phyloP scores from a whole-genome alignment of 2,888 invertebrate species.

The Gerosis bhagava region DNA sequence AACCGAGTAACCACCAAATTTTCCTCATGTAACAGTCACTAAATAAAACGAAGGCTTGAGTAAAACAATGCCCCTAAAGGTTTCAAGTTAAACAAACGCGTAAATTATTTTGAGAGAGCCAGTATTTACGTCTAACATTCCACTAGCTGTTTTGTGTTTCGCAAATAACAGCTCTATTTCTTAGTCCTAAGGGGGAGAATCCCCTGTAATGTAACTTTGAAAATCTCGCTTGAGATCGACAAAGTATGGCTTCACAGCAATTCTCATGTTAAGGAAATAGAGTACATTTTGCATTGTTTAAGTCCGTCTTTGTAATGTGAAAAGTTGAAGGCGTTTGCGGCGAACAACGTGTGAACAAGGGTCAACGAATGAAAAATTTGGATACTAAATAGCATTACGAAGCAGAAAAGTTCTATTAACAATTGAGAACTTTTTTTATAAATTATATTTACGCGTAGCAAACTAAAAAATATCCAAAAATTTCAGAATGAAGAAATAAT shows the following conservation, averaged over 20 bases:
- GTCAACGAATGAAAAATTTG: slow-evolving; percentile 22
- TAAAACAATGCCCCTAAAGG: slow-evolving; percentile 26
- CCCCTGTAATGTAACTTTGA: slow-evolving; percentile 14
- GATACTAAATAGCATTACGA: slow-evolving; percentile 21
- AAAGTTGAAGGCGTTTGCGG: slow-evolving; percentile 22
- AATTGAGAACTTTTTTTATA: slow-evolving; percentile 12
- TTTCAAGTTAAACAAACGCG: slow-evolving; percentile 26
- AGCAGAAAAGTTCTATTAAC: no score
- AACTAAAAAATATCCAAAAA: no score
- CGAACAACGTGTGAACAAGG: slow-evolving; percentile 23
- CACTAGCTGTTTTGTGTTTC: slow-evolving; percentile 5
- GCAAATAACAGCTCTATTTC: slow-evolving; percentile 45
- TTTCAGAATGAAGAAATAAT: no score
- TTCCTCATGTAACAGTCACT: slow-evolving; percentile 20
- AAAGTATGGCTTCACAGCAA: slow-evolving; percentile 4
- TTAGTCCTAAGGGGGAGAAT: slow-evolving; percentile 10
- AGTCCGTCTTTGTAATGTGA: slow-evolving; percentile 7
- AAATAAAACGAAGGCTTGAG: slow-evolving; percentile 24
- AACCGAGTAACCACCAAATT: slow-evolving; percentile 7
- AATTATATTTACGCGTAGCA: no score
- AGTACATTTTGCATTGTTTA: not conserved
- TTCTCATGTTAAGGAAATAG: slow-evolving; percentile 13
- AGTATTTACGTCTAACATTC: slow-evolving; percentile 23
- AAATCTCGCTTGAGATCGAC: slow-evolving; percentile 13
- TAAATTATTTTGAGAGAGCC: slow-evolving; percentile 26